Evolutionary conservation across 2,888 invertebrate species (phyloP), one percentile per base, ranked within the genome.

Genomic region (Pemphredon lugubris): DNA sequence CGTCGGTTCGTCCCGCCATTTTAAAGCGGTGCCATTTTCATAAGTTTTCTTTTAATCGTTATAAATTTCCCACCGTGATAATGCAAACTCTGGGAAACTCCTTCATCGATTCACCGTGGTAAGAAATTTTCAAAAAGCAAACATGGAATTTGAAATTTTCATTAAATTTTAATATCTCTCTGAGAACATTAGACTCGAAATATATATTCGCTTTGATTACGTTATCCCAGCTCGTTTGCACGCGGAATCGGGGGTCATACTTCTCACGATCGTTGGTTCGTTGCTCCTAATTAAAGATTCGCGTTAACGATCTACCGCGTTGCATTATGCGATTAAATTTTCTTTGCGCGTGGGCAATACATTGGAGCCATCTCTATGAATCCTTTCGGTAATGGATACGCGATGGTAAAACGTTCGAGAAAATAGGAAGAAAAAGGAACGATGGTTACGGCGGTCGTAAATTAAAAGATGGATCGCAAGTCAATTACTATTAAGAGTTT

Each of bases 401-500:
- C 30, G 9, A 9, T 9, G 30, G 30, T 6, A 30, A 30, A 30
- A 30, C 9, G 13, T 13, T 45, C n/a, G n/a, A n/a, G n/a, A 34
- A 34, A 34, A n/a, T n/a, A 34, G 9, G 9, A n/a, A 34, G n/a
- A n/a, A 34, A n/a, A 9, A 1, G 34, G n/a, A n/a, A n/a, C n/a
- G n/a, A n/a, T n/a, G n/a, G n/a, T 34, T n/a, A 34, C 44, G 14
- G 3, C 23, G 44, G 21, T 13, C 21, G 13, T 45, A 45, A 45
- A 45, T 45, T 45, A 45, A 9, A 16, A 11, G 42, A 34, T n/a
- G n/a, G 34, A 34, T 34, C n/a, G n/a, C 34, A 4, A 30, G 34
- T 34, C 34, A 34, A 34, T 34, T 34, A 34, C 34, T n/a, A n/a
- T n/a, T n/a, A n/a, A 34, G 3, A 11, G n/a, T 34, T 34, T n/a